Conservation (phyloP, 2,888 invertebrate species). For the Drosophila conformis region DNA sequence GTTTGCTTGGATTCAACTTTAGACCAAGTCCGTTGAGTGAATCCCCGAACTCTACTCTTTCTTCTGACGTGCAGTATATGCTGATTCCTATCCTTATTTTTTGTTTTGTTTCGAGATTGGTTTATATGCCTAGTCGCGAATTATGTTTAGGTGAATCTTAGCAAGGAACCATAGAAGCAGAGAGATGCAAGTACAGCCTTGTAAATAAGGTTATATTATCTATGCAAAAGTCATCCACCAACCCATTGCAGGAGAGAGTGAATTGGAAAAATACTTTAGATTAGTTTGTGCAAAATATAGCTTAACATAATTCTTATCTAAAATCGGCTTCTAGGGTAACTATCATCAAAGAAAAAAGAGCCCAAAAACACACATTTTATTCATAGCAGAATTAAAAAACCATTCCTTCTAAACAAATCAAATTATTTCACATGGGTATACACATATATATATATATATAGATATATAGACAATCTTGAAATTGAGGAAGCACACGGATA, state of each 20-base stretch:
- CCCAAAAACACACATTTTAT: background rate
- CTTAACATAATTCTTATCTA: background rate
- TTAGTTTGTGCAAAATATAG: accelerated
- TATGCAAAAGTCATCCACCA: background rate
- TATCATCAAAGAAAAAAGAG: background rate
- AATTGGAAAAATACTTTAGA: background rate
- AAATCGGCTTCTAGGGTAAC: background rate
- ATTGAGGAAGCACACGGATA: background rate
- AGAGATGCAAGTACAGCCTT: background rate
- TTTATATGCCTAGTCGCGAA: background rate
- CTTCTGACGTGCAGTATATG: background rate
- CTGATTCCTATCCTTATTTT: background rate
- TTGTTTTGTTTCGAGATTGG: background rate
- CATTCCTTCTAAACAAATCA: background rate
- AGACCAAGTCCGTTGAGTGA: background rate
- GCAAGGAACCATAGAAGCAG: background rate
- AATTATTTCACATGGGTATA: too few relatives aligned
- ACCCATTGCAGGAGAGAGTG: accelerated
- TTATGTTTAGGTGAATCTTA: background rate
- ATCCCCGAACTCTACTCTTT: background rate
- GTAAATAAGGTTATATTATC: background rate
- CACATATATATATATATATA: background rate
- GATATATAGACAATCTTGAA: background rate
- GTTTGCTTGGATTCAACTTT: background rate
- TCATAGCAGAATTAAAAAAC: background rate